Percentiles rank a stretch among this genome's conserved stretches.
These are phyloP conservation scores for Orussus abietinus DNA, from an alignment of 1,140 invertebrate species.

Conservation along the genomic window DNA sequence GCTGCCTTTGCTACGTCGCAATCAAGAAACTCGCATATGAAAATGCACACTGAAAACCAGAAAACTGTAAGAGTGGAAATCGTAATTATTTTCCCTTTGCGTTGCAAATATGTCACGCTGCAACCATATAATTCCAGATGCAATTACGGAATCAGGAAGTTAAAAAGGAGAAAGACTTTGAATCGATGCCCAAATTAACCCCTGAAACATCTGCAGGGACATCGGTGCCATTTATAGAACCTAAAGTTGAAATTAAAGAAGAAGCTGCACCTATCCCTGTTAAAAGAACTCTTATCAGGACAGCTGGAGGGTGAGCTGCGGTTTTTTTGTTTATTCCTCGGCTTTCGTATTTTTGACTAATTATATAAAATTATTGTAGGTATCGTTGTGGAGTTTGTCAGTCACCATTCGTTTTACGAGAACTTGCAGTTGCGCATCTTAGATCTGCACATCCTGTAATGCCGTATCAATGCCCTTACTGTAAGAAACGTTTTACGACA, in stretches of 20 bases:
- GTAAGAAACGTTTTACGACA: slow-evolving; percentile 40
- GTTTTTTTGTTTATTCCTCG: slow-evolving; percentile 7
- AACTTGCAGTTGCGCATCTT: slow-evolving; percentile 40
- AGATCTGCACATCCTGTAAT: slow-evolving; percentile 40
- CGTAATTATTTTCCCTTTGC: not conserved
- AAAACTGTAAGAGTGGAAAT: not conserved
- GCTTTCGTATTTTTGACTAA: slow-evolving; percentile 9
- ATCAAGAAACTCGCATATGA: slow-evolving; percentile 36
- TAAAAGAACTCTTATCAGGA: slow-evolving; percentile 39
- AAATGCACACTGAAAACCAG: slow-evolving; percentile 21
- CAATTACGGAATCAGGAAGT: slow-evolving; percentile 17
- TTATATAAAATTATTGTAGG: slow-evolving; percentile 20
- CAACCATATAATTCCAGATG: slow-evolving; percentile 7
- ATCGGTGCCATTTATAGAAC: slow-evolving; percentile 25
- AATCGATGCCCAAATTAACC: slow-evolving; percentile 26
- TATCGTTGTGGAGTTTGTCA: slow-evolving; percentile 42
- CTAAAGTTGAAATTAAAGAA: slow-evolving; percentile 29
- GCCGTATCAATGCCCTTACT: slow-evolving; percentile 43
- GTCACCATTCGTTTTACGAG: slow-evolving; percentile 38
- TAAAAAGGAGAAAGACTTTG: slow-evolving; percentile 20
- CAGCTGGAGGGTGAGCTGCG: slow-evolving; percentile 28
- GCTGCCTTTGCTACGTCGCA: slow-evolving; percentile 29
- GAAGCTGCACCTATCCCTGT: slow-evolving; percentile 25
- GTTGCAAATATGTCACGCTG: no score
- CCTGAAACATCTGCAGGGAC: slow-evolving; percentile 27